Evolutionary conservation across 1,140 invertebrate genomes (phyloP).

Genomic region (Drosophila miranda): DNA sequence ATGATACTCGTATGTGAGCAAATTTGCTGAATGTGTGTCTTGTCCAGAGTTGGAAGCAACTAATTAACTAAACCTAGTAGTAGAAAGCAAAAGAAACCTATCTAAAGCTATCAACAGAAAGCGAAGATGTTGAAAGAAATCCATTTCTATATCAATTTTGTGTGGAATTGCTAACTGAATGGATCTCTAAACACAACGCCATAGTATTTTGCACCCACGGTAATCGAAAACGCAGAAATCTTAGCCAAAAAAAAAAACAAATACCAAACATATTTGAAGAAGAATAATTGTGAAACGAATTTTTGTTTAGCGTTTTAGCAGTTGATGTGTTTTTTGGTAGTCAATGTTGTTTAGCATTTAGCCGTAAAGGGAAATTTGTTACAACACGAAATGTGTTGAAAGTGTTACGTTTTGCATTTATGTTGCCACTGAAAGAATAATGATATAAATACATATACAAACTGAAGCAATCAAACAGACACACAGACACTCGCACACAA

Average conservation of each 20-base stretch:
- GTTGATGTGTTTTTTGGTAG: constrained; percentile 68
- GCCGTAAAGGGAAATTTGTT: constrained; percentile 51
- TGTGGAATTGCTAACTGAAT: too few relatives aligned
- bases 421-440: constrained; percentile 58
- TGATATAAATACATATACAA: constrained; percentile 16
- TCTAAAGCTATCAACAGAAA: too few relatives aligned
- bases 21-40: constrained; percentile 79
- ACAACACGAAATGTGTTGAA: constrained; percentile 35
- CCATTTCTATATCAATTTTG: not conserved
- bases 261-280: constrained; percentile 9
- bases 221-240: too few relatives aligned
- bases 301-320: constrained; percentile 62
- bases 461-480: constrained; percentile 8
- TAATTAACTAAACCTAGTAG: constrained; percentile 50
- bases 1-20: constrained; percentile 58
- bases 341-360: constrained; percentile 57
- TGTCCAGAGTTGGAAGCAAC: constrained; percentile 73
- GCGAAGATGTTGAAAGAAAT: too few relatives aligned
- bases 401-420: constrained; percentile 68
- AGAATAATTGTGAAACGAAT: constrained; percentile 47
- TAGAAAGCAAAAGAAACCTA: constrained; percentile 11
- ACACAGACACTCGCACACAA: constrained; percentile 24
- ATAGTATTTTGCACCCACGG: not conserved
- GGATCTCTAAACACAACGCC: not conserved
- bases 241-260: not conserved